Percentiles rank a stretch among this genome's conserved stretches.
Evolutionary conservation across 2,888 invertebrate genomes (phyloP).

Genomic region (Taphrorychus bicolor): DNA sequence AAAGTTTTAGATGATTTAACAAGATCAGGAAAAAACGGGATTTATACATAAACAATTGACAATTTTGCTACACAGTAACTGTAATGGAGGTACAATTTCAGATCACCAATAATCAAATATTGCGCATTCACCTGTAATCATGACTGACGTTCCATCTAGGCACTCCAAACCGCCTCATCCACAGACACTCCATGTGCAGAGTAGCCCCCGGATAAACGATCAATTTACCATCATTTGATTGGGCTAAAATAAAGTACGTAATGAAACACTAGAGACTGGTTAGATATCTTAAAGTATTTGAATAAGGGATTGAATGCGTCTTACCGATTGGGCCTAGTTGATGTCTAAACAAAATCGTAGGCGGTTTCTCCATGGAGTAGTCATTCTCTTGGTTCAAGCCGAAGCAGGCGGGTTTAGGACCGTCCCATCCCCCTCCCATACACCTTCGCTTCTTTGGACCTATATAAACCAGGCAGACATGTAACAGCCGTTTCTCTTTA

Average conservation of each 20-base stretch:
- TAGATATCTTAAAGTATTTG: no score
- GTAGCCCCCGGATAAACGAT: slow-evolving; percentile 87
- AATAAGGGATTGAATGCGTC: background rate
- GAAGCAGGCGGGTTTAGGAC: slow-evolving; percentile 77
- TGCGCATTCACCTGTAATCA: slow-evolving; percentile 65
- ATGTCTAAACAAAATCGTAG: slow-evolving; percentile 83
- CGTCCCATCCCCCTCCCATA: slow-evolving; percentile 82
- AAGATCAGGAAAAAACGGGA: no score
- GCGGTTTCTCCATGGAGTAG: slow-evolving; percentile 86
- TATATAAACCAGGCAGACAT: no score
- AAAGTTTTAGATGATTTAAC: no score
- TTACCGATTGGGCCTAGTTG: slow-evolving; percentile 75
- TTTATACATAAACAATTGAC: no score
- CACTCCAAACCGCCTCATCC: slow-evolving; percentile 85
- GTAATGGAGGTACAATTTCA: no score
- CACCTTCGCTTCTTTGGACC: slow-evolving; percentile 77
- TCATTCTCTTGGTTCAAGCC: slow-evolving; percentile 87
- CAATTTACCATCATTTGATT: slow-evolving; percentile 84
- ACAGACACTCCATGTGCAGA: slow-evolving; percentile 87
- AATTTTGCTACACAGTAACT: no score
- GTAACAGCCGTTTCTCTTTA: no score
- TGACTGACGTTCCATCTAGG: slow-evolving; percentile 84
- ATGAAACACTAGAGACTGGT: background rate
- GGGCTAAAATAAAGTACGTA: slow-evolving; percentile 63
- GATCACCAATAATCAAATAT: no score